Evolutionary conservation across 2,797 vertebrate species (phyloP).

Genomic region (Stomatorhinus walkeri): DNA sequence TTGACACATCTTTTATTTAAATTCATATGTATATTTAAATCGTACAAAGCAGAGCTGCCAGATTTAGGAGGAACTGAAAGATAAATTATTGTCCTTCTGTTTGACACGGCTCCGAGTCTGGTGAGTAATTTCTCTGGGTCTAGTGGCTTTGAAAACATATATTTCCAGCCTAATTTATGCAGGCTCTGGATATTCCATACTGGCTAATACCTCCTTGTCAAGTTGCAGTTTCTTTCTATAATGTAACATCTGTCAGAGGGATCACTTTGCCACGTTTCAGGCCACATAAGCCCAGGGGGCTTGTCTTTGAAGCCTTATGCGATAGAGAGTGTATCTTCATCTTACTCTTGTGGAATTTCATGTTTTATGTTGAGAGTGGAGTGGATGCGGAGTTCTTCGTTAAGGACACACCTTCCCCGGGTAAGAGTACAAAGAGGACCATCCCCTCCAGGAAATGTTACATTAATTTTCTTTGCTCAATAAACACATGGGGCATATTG

Average conservation of each 20-base stretch:
- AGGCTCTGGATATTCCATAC: neutral
- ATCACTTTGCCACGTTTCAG: neutral
- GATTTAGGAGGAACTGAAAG: neutral
- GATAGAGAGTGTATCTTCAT: neutral
- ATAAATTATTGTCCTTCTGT: slow-evolving; percentile 13
- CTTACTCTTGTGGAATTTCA: neutral
- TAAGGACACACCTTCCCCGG: neutral
- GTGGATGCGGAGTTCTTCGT: neutral
- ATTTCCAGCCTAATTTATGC: neutral
- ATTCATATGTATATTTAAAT: neutral
- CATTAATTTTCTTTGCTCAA: neutral
- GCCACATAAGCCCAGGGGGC: neutral
- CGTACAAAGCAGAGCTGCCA: neutral
- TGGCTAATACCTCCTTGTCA: neutral
- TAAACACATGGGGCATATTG: neutral
- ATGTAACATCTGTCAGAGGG: neutral
- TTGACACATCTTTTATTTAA: neutral
- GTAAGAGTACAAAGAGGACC: neutral
- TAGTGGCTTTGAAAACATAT: slow-evolving; percentile 2
- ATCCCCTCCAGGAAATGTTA: neutral
- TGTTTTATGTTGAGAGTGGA: neutral
- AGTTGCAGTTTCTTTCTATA: neutral
- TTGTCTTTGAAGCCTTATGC: neutral
- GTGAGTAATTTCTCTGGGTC: neutral
- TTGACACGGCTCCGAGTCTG: neutral